phyloP scores from a whole-genome alignment of 2,888 invertebrate genomes.

The Villa cingulata region DNA sequence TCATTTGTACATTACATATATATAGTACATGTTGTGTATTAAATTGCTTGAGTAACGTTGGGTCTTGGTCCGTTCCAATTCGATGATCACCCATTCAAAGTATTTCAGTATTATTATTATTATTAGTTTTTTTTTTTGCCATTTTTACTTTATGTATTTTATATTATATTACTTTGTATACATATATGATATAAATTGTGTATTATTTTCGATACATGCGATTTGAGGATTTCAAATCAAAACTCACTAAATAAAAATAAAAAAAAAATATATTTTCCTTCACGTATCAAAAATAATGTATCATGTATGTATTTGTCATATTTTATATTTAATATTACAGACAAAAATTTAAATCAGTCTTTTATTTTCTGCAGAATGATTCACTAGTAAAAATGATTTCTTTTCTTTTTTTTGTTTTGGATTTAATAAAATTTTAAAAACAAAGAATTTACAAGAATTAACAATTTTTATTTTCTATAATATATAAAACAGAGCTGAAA shows the following conservation, averaged over 20 bases:
- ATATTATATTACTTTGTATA: not conserved
- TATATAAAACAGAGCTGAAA: too few relatives aligned
- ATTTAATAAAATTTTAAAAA: too few relatives aligned
- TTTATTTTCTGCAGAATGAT: not conserved
- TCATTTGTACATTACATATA: too few relatives aligned
- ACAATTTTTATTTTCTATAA: too few relatives aligned
- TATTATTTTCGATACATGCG: not conserved
- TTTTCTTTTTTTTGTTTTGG: too few relatives aligned
- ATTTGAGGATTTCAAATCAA: not conserved
- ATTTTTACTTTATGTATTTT: too few relatives aligned
- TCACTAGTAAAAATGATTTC: not conserved
- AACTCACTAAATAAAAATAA: not conserved
- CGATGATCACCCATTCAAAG: not conserved
- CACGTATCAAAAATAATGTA: not conserved
- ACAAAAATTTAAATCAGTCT: not conserved
- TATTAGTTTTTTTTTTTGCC: too few relatives aligned
- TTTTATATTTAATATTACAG: not conserved
- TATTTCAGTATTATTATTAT: too few relatives aligned
- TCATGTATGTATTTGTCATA: too few relatives aligned
- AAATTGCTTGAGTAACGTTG: too few relatives aligned
- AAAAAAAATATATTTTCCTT: not conserved
- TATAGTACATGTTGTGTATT: too few relatives aligned
- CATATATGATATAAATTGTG: not conserved
- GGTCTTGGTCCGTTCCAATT: not conserved
- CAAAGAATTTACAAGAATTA: too few relatives aligned